Conservation (phyloP, 1,140 invertebrate species). For the Cecropterus lyciades region DNA sequence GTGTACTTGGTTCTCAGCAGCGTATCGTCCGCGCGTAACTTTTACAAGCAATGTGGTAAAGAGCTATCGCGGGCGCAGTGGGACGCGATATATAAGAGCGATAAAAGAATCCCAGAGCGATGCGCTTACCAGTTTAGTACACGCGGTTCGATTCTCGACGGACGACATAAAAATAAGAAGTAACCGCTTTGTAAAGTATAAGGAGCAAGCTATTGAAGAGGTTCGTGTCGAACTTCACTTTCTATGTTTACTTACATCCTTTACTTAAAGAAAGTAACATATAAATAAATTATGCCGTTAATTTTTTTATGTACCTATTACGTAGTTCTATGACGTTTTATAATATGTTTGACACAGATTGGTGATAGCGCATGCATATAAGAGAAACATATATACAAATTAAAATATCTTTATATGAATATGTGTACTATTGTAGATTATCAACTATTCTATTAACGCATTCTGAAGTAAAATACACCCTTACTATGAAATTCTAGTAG, state of each 20-base stretch:
- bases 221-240: neutral
- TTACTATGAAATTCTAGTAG: no score
- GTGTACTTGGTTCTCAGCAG: neutral
- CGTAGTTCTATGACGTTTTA: no score
- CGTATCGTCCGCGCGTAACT: neutral
- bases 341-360: no score
- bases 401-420: no score
- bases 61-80: slow-evolving; percentile 18
- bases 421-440: no score
- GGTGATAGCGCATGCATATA: no score
- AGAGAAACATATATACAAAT: no score
- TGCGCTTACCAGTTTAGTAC: slow-evolving; percentile 28
- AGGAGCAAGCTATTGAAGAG: neutral
- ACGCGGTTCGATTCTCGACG: slow-evolving; percentile 23
- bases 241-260: neutral
- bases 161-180: slow-evolving; percentile 13
- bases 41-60: slow-evolving; percentile 2
- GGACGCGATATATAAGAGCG: slow-evolving; percentile 28
- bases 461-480: no score
- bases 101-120: slow-evolving; percentile 31
- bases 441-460: no score
- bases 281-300: no score
- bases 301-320: no score
- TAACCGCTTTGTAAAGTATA: slow-evolving; percentile 12
- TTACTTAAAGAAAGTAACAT: no score